Evolutionary conservation across 35 echinoderm and acorn worm genomes (phyloP), one percentile per base, ranked within the genome.

Genomic region (Patiria miniata): DNA sequence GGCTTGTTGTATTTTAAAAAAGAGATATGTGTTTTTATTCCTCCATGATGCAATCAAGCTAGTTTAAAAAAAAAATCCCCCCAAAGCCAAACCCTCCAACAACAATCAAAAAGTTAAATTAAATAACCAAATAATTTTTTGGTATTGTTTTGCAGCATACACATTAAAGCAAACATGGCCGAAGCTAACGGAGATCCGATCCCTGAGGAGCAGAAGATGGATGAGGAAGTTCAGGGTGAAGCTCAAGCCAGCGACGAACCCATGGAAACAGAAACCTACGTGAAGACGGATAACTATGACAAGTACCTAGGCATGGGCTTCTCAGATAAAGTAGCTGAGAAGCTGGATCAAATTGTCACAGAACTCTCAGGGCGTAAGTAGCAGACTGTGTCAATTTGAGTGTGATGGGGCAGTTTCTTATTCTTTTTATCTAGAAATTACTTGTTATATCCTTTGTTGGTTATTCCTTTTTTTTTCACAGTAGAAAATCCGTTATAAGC

Each of bases 231-330:
- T 50, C 81, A 78, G 19, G 78, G 51, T 52, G 91, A 77, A 34
- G 36, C 39, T 30, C 52, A 36, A 28, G 88, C 77, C 37, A 39
- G 40, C 5, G 92, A 98, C 21, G 92, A 98, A 68, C 88, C 91
- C 56, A 90, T 90, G 87, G 95, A 97, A 61, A 87, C 90, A n/a
- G 90, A 89, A 73, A 79, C 68, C 52, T 80, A 83, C 23, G 39
- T 54, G 58, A 94, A 89, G 77, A 99, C 92, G 54, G 96, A 99
- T 39, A 91, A 92, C 28, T 99, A 87, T 47, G 92, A 99, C 81
- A 89, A 83, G 76, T 94, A 88, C 21, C 69, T 94, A 5, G 96
- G 92, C 21, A 85, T 86, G 59, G 96, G 96, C 38, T 94, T 95
- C 73, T 34, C 86, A 28, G 93, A 99, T 36, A 99, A 94, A 55